Base-by-base conservation (phyloP, 2,888 invertebrate genomes). In the Amiota minor region DNA sequence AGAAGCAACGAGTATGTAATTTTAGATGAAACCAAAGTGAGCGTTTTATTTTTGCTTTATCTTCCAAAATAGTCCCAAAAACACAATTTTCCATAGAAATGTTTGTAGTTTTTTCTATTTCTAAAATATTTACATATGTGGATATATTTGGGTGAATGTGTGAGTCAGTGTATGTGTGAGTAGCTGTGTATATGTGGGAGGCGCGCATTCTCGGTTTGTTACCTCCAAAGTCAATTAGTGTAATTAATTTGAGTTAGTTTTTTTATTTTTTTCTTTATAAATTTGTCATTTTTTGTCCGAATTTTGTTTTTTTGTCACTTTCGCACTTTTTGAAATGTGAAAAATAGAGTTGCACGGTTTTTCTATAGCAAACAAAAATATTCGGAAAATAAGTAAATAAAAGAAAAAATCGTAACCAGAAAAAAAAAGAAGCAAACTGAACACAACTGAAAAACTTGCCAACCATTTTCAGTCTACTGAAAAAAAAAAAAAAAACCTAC, bases 201-300 rank as follows among this genome's bases (percentile, higher is more conserved):
- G 56, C 56, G 56, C 55, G 71, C 74, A 68, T 69, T 79, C 77
- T 78, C 75, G 80, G 79, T 79, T 83, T 79, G 84, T 83, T 81
- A 77, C 81, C 75, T 81, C 50, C 76, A 84, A 81, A 81, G 79
- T 81, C 86, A 86, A 86, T 86, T 86, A 86, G 81, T 77, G 79
- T 85, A 86, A 86, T 86, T 86, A 86, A 86, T 83, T 81, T 81
- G 77, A 76, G 68, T 77, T 77, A 78, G 49, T 67, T 67, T 67
- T 23, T 67, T 49, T 67, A n/a, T 67, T 49, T 50, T 23, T 50
- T 47, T 67, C 49, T 49, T 46, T 62, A 11, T 62, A 47, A 9
- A 14, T 16, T 65, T 49, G 47, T 65, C 53, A 53, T 53, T 53
- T n/a, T n/a, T 53, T 53, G 12, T 53, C 20, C 16, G 56, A 14